Evolutionary conservation across 2,113 vertebrate species (phyloP).

Genomic region (Calypte anna): DNA sequence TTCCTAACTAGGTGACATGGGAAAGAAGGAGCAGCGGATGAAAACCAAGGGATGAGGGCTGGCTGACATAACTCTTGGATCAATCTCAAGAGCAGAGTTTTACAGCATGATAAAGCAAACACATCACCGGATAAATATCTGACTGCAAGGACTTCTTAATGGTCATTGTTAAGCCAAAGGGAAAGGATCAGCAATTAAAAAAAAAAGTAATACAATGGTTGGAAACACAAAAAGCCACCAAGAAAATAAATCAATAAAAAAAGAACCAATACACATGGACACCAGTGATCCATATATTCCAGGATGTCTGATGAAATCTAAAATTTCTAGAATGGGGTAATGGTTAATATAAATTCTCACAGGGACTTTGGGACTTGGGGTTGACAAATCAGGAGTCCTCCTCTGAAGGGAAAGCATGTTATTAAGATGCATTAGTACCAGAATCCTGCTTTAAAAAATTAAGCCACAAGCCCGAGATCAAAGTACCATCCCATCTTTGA

Average conservation of each 20-base stretch:
- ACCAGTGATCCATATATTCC: neutral
- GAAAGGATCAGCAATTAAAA: neutral
- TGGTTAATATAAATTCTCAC: neutral
- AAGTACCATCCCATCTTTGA: neutral
- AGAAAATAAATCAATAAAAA: neutral
- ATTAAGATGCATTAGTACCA: neutral
- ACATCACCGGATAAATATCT: constrained; percentile 49
- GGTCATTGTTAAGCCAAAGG: constrained; percentile 2
- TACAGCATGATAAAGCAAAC: constrained; percentile 33
- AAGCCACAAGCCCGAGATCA: neutral
- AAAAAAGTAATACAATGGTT: neutral
- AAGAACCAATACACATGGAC: neutral
- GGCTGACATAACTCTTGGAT: constrained; percentile 44
- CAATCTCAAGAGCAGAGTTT: constrained; percentile 25
- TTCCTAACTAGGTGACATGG: constrained; percentile 18
- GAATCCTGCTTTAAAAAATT: neutral
- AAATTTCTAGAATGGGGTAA: neutral
- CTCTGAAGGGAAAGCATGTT: neutral
- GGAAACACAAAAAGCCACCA: neutral
- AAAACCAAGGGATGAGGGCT: neutral
- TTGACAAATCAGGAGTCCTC: neutral
- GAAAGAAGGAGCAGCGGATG: constrained; percentile 18
- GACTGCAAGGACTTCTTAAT: constrained; percentile 37
- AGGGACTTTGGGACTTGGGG: rapidly evolving
- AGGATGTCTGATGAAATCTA: neutral